Percentiles rank a stretch among this genome's conserved stretches.
These are phyloP conservation scores for Tapera naevia DNA, from an alignment of 2,797 vertebrate genomes.

Conservation along the genomic window DNA sequence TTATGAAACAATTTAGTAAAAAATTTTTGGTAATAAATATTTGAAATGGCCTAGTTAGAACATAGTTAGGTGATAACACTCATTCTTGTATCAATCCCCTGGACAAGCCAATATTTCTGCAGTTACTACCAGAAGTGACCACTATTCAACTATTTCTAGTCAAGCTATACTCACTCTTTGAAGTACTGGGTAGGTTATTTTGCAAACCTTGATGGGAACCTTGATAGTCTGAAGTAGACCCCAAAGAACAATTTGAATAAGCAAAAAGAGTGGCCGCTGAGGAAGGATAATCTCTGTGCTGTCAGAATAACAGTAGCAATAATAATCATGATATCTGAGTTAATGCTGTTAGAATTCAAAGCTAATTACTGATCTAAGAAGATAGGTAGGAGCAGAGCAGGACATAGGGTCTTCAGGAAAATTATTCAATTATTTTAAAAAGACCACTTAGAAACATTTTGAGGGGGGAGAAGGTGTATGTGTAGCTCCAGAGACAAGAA, in stretches of 20 bases:
- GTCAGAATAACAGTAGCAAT: background rate
- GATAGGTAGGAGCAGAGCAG: background rate
- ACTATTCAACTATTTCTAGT: background rate
- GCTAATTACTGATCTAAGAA: background rate
- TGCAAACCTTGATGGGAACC: background rate
- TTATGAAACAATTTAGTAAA: background rate
- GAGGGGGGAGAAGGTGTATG: fast-evolving
- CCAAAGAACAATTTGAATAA: background rate
- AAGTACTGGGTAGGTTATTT: background rate
- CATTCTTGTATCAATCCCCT: background rate
- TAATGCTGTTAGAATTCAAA: background rate
- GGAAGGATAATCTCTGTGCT: background rate
- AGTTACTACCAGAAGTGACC: background rate
- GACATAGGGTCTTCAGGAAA: background rate
- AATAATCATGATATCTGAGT: background rate
- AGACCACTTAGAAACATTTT: background rate
- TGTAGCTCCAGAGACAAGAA: background rate
- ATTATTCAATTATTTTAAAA: background rate
- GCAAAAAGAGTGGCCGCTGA: background rate
- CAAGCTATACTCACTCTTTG: background rate
- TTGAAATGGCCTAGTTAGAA: background rate
- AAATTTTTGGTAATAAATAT: background rate
- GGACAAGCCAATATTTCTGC: background rate
- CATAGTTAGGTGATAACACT: background rate
- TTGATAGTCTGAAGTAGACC: background rate